Evolutionary conservation across 1,140 invertebrate genomes (phyloP).

Genomic region (Thrips palmi): DNA sequence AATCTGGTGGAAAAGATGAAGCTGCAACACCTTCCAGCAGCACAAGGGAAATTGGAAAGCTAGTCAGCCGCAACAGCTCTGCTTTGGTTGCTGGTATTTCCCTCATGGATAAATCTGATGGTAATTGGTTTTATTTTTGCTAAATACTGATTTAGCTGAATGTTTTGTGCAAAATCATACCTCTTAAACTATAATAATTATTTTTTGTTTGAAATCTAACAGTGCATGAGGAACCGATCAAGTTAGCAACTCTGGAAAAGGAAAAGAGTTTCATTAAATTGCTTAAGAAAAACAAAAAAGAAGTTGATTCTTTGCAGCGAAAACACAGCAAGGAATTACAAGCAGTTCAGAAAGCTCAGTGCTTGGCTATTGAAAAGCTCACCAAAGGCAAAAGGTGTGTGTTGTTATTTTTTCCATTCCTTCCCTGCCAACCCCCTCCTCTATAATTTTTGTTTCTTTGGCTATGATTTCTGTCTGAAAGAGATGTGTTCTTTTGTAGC

Average conservation of each 20-base stretch:
- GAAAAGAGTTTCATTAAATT: conserved; percentile 88
- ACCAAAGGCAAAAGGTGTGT: conserved; percentile 75
- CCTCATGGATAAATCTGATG: conserved; percentile 40
- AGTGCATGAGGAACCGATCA: conserved; percentile 83
- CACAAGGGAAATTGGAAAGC: no score
- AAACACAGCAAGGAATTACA: conserved; percentile 83
- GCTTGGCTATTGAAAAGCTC: conserved; percentile 77
- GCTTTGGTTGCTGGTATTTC: no score
- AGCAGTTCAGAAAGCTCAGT: conserved; percentile 79
- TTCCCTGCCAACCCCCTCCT: not conserved
- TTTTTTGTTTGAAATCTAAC: conserved; percentile 35
- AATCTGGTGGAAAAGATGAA: conserved; percentile 24
- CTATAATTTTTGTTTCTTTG: no score
- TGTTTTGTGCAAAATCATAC: no score
- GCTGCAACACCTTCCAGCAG: no score
- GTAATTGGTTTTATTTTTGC: no score
- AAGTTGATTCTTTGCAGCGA: conserved; percentile 75
- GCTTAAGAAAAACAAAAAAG: conserved; percentile 88
- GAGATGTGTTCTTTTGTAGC: no score
- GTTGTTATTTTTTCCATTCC: no score
- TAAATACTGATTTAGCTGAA: no score
- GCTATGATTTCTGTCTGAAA: no score
- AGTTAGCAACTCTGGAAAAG: conserved; percentile 64
- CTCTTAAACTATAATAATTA: conserved; percentile 40
- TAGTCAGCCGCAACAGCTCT: no score